Evolutionary conservation across 2,797 vertebrate species (phyloP), one percentile per base, ranked within the genome.

Genomic region (Melanotaenia trifasciata): DNA sequence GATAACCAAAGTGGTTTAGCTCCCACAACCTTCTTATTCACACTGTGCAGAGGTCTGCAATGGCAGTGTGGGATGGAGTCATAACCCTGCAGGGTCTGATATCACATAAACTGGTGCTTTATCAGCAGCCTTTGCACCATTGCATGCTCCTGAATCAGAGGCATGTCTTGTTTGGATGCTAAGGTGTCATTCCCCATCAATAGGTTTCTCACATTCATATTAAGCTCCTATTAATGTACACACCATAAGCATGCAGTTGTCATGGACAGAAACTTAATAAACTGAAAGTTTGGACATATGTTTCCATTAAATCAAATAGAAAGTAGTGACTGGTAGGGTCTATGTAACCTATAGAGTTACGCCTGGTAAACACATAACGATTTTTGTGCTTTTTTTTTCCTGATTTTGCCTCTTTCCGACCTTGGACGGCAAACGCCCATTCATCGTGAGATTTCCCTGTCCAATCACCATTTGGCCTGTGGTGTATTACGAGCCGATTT

Each of bases 1-100:
- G 89, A 89, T 86, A 89, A 82, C 66, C 78, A 78, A 81, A 79
- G 74, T 67, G 69, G 47, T 72, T 84, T 70, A 67, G 67, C 72
- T 71, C 71, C 71, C 57, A 1, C 70, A 69, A 72, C 72, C 65
- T 74, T 70, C 12, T 13, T 76, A 64, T 80, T 80, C 79, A 71
- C 62, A 18, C 61, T 63, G 45, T 69, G 64, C 57, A 32, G 70
- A 58, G 72, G 10, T 58, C 69, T 45, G 70, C 72, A 80, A 79
- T 87, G 87, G 67, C 13, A 40, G 57, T n/a, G 67, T 13, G 38
- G 75, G 85, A 89, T 88, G 88, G 84, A 84, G 74, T 33, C 69
- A 76, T 82, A 93, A 81, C 88, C 84, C 84, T 60, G 63, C 58
- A 2, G 67, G 75, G 45, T 70, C 68, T 40, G 80, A 84, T 86